Evolutionary conservation across 1,140 invertebrate genomes (phyloP), one percentile per base, ranked within the genome.

Genomic region (Cydia pomonella): DNA sequence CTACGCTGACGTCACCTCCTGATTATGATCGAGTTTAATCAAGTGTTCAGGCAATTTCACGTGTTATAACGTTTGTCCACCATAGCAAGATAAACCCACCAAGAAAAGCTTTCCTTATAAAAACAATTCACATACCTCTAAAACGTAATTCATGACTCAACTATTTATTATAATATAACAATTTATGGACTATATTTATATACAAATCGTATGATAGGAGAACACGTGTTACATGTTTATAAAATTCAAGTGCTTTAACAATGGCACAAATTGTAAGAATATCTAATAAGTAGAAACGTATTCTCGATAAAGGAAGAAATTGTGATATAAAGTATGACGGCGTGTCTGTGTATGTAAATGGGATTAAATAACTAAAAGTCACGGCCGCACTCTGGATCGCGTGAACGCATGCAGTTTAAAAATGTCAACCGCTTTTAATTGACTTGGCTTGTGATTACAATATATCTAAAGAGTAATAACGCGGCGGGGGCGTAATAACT

Each of bases 341-440:
- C 13, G 7, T 64, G 63, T 64, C 12, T 64, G 12, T 18, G 27
- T 69, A 69, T 69, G 29, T 41, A 18, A 69, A 69, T 38, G n/a
- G 64, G 16, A 33, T 69, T 41, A 69, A 69, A 69, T 69, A 69
- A 69, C 64, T 69, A 69, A 69, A 69, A 69, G 64, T 69, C 64
- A 69, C n/a, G 64, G 64, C 33, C 64, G 33, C 33, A 18, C 38
- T 69, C n/a, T 18, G 29, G 29, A 69, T 69, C 64, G 64, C 64
- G 64, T 69, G 64, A 69, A 69, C 29, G 29, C 33, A 69, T 69
- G 64, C 64, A 69, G 29, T 69, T n/a, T 18, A 29, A 33, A 69
- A 69, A 69, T 69, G 64, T 69, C 64, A 69, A 69, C 64, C 16
- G 29, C 64, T 41, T 69, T 63, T 69, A 38, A 69, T 69, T 69